These are phyloP conservation scores for Tenrec ecaudatus DNA, from an alignment of 2,113 vertebrate species.

Conservation along the genomic window DNA sequence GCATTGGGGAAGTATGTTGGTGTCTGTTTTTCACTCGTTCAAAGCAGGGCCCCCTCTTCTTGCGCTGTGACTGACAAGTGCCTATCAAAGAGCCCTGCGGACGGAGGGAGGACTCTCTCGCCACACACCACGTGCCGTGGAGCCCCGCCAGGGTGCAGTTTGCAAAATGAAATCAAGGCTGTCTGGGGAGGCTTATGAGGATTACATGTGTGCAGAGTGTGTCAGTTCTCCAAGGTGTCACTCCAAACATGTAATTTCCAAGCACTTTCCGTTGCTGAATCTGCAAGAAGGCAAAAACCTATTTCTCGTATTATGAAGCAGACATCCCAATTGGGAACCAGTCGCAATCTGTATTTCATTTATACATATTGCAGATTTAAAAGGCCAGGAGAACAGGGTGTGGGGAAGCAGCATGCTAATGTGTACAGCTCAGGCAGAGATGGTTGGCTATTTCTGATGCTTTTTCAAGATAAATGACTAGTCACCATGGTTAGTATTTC, in stretches of 20 bases:
- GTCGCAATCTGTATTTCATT: conserved; percentile 67
- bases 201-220: conserved; percentile 63
- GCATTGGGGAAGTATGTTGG: background rate
- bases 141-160: conserved; percentile 64
- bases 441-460: background rate
- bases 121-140: conserved; percentile 55
- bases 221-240: conserved; percentile 78
- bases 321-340: conserved; percentile 24
- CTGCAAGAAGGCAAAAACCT: conserved; percentile 30
- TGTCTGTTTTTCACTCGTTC: conserved; percentile 14
- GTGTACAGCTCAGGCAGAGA: conserved; percentile 14
- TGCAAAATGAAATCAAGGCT: conserved; percentile 79
- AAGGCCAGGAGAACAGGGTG: conserved; percentile 22
- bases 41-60: background rate
- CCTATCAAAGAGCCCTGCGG: conserved; percentile 17
- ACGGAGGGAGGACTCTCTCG: conserved; percentile 44
- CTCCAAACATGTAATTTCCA: conserved; percentile 51
- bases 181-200: conserved; percentile 64
- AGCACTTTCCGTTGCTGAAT: conserved; percentile 55
- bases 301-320: conserved; percentile 46
- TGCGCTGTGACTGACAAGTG: conserved; percentile 68
- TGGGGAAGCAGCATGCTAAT: conserved; percentile 53
- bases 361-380: conserved; percentile 53
- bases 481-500: background rate
- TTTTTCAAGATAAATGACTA: conserved; percentile 37